Evolutionary conservation across 2,888 invertebrate species (phyloP).

Genomic region (Unio pictorum): DNA sequence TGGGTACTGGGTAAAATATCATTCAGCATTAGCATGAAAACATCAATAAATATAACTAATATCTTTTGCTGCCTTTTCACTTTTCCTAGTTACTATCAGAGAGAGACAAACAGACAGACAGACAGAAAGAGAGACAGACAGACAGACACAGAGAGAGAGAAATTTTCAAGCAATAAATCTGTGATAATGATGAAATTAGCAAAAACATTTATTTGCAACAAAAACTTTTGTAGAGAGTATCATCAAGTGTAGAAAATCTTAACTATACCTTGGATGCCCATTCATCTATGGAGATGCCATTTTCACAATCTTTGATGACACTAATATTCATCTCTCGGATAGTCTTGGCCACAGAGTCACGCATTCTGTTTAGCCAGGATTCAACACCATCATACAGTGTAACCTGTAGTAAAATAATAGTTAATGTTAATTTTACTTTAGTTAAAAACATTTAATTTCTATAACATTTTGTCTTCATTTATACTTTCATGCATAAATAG

Average conservation of each 20-base stretch:
- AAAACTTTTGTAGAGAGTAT: not conserved
- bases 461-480: too few species aligned
- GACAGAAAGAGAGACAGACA: too few species aligned
- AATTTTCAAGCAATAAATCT: too few species aligned
- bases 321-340: slow-evolving; percentile 58
- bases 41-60: too few species aligned
- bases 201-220: too few species aligned
- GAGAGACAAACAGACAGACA: too few species aligned
- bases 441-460: not conserved
- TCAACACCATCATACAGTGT: slow-evolving; percentile 67
- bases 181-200: too few species aligned
- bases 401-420: slow-evolving; percentile 47
- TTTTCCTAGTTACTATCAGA: too few species aligned
- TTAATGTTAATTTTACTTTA: not conserved
- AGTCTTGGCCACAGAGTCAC: slow-evolving; percentile 61
- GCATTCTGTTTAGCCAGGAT: slow-evolving; percentile 65
- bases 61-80: too few species aligned
- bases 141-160: too few species aligned
- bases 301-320: slow-evolving; percentile 64
- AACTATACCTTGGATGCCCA: slow-evolving; percentile 65
- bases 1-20: slow-evolving; percentile 60
- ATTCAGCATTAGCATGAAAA: too few species aligned
- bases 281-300: slow-evolving; percentile 66
- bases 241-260: not conserved
- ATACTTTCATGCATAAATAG: too few species aligned